These are phyloP conservation scores for Pelecanoides urinatrix DNA, from an alignment of 2,113 vertebrate genomes.

Conservation along the genomic window DNA sequence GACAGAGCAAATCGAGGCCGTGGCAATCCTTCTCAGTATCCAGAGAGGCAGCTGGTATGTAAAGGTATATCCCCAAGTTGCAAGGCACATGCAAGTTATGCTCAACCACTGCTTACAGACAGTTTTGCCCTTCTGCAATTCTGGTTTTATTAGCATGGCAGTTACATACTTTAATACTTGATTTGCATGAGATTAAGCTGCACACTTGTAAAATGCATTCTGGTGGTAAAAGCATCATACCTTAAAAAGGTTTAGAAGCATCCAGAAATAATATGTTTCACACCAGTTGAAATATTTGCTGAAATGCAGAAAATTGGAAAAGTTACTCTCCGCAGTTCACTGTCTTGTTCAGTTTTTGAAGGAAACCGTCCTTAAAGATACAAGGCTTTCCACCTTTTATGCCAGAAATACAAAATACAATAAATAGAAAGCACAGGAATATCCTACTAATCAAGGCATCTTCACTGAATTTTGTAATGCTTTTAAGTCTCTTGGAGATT, in stretches of 20 bases:
- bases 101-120: neutral
- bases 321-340: neutral
- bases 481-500: neutral
- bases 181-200: neutral
- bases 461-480: neutral
- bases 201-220: neutral
- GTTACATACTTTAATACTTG: neutral
- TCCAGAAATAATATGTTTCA: neutral
- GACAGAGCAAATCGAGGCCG: accelerated
- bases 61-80: neutral
- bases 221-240: neutral
- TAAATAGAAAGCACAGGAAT: neutral
- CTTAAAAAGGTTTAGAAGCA: neutral
- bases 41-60: neutral
- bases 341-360: neutral
- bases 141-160: neutral
- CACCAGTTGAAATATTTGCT: neutral
- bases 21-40: neutral
- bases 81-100: accelerated
- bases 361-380: neutral
- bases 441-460: neutral
- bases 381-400: neutral
- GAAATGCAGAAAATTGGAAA: neutral
- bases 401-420: neutral
- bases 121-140: neutral